Conservation (phyloP, 2,113 vertebrate species). For the Paramormyrops kingsleyae region DNA sequence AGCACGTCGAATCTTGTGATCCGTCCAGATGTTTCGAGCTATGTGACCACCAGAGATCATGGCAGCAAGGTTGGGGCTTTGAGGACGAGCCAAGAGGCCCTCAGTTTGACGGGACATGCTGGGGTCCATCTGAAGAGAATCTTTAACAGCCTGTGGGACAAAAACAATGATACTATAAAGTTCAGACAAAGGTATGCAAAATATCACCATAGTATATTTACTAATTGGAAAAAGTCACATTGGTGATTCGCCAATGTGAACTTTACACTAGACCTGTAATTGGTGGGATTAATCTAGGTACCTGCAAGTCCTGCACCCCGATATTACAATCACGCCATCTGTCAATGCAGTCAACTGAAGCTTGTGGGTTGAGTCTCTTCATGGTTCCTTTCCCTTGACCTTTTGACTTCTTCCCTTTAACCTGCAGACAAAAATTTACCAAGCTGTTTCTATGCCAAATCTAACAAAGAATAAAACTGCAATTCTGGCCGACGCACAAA, state of each 20-base stretch:
- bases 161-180: not conserved
- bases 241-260: not conserved
- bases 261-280: not conserved
- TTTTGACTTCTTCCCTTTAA: conserved; percentile 60
- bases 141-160: conserved; percentile 68
- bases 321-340: conserved; percentile 68
- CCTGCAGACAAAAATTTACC: conserved; percentile 36
- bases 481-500: not conserved
- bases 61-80: conserved; percentile 56
- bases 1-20: conserved; percentile 81
- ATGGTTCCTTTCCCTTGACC: conserved; percentile 72
- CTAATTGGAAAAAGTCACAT: not conserved
- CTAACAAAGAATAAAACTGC: not conserved
- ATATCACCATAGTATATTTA: not conserved
- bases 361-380: conserved; percentile 78
- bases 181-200: not conserved
- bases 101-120: conserved; percentile 51
- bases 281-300: conserved; percentile 19
- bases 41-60: conserved; percentile 60
- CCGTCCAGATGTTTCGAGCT: conserved; percentile 82
- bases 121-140: conserved; percentile 68
- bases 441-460: not conserved
- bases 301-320: conserved; percentile 61
- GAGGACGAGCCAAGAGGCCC: conserved; percentile 39
- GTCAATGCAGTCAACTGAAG: conserved; percentile 72